A percentile compares a stretch with the other conserved stretches of the same genome.
Conservation (phyloP, 2,888 invertebrate genomes). For the Minunthozetes semirufus region DNA sequence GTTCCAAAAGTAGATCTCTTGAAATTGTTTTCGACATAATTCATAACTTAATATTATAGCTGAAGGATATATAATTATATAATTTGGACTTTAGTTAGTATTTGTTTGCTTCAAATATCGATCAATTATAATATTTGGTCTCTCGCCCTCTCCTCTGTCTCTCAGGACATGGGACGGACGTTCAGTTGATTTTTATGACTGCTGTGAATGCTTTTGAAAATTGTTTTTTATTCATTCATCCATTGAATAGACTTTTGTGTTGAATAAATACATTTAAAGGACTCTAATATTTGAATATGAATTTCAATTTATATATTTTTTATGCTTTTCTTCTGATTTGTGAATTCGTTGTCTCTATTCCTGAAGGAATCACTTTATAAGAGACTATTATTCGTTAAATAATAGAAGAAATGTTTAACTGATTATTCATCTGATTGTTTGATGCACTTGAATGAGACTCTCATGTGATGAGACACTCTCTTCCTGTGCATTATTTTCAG, state of each 20-base stretch:
- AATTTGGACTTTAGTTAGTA: neutral
- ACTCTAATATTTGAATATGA: too few species aligned
- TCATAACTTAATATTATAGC: neutral
- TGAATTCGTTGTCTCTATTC: too few species aligned
- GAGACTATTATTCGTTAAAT: neutral
- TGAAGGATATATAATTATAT: neutral
- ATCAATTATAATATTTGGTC: neutral
- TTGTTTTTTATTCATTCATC: too few species aligned
- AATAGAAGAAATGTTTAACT: constrained; percentile 13
- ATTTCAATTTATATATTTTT: too few species aligned
- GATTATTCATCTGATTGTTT: constrained; percentile 13
- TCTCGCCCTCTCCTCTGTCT: neutral
- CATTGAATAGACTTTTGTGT: too few species aligned
- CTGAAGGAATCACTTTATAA: too few species aligned
- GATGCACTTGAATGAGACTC: constrained; percentile 16
- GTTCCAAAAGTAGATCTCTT: too few species aligned
- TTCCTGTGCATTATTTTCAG: neutral
- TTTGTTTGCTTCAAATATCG: neutral
- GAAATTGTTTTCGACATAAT: neutral
- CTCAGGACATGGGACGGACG: neutral
- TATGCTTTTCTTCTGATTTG: too few species aligned
- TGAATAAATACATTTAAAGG: too few species aligned
- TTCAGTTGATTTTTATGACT: too few species aligned
- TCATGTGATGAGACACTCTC: neutral
- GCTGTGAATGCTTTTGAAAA: too few species aligned